Conservation (phyloP, 2,113 vertebrate species). For the Ahaetulla prasina region DNA sequence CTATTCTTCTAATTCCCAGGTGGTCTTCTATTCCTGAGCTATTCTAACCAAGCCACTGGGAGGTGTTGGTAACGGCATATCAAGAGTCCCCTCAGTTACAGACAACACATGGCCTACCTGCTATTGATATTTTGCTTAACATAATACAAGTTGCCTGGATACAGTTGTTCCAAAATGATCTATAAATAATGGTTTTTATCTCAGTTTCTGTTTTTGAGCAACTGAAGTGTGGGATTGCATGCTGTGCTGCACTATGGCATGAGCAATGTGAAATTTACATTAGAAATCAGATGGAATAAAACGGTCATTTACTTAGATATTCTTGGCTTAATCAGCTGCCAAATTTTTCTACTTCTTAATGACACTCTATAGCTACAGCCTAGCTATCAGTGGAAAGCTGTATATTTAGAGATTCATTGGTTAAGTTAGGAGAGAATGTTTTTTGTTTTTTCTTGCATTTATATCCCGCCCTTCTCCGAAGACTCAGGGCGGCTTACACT, state of each 20-base stretch:
- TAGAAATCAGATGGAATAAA: conserved; percentile 43
- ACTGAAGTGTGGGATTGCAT: conserved; percentile 13
- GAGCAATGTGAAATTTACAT: conserved; percentile 17
- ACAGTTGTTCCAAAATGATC: conserved; percentile 30
- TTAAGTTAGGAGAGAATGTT: conserved; percentile 10
- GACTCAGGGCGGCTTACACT: too few species aligned
- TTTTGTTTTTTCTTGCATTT: too few species aligned
- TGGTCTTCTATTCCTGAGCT: not conserved
- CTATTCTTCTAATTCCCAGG: not conserved
- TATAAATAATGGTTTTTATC: conserved; percentile 44
- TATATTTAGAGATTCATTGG: not conserved
- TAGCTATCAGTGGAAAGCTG: conserved; percentile 23
- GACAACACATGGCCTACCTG: not conserved
- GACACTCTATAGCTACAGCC: conserved; percentile 4
- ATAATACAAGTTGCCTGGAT: conserved; percentile 38
- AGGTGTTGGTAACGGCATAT: not conserved
- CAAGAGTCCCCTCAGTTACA: not conserved
- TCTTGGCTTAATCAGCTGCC: conserved; percentile 30
- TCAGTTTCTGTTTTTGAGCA: conserved; percentile 31
- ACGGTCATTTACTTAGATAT: conserved; percentile 41
- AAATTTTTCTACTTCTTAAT: conserved; percentile 20
- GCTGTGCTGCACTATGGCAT: conserved; percentile 5
- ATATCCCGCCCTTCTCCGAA: too few species aligned
- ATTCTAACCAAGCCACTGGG: not conserved
- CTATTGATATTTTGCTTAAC: not conserved